A percentile compares a stretch with the other conserved stretches of the same genome.
These are phyloP conservation scores for Lateolabrax maculatus DNA, from an alignment of 2,797 vertebrate genomes.

Conservation along the genomic window DNA sequence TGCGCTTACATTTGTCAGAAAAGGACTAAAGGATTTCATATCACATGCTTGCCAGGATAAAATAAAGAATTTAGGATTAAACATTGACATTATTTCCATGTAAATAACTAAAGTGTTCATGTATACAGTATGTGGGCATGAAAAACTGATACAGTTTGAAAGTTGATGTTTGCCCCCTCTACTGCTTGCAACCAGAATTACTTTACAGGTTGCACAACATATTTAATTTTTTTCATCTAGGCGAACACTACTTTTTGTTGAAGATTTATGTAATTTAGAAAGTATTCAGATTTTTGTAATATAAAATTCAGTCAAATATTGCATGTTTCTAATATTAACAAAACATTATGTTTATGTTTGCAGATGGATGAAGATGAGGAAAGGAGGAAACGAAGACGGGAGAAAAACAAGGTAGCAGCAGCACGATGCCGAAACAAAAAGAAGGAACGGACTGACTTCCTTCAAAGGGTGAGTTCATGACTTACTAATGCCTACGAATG, in stretches of 20 bases:
- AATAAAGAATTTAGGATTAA: background rate
- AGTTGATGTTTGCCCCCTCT: slow-evolving; percentile 30
- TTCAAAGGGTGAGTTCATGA: slow-evolving; percentile 91
- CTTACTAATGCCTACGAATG: slow-evolving; percentile 26
- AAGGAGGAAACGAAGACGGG: slow-evolving; percentile 93
- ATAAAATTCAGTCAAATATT: background rate
- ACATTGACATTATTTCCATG: background rate
- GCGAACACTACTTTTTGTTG: background rate
- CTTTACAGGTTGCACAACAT: slow-evolving; percentile 2
- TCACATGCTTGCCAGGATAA: too few species aligned
- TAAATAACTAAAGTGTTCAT: too few species aligned
- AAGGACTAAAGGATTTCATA: background rate
- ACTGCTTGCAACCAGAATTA: slow-evolving; percentile 26
- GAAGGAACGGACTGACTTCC: slow-evolving; percentile 97
- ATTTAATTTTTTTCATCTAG: background rate
- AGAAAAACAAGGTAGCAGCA: slow-evolving; percentile 98
- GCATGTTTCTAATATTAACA: background rate
- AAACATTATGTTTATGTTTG: slow-evolving; percentile 9
- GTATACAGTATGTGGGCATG: background rate
- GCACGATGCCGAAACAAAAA: slow-evolving; percentile 98
- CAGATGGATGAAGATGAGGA: slow-evolving; percentile 95
- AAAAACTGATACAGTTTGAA: background rate
- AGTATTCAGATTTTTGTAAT: background rate
- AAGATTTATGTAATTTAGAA: background rate
- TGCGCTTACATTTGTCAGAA: background rate